Conservation (phyloP, 2,113 vertebrate genomes). For the Ammodytes marinus region DNA sequence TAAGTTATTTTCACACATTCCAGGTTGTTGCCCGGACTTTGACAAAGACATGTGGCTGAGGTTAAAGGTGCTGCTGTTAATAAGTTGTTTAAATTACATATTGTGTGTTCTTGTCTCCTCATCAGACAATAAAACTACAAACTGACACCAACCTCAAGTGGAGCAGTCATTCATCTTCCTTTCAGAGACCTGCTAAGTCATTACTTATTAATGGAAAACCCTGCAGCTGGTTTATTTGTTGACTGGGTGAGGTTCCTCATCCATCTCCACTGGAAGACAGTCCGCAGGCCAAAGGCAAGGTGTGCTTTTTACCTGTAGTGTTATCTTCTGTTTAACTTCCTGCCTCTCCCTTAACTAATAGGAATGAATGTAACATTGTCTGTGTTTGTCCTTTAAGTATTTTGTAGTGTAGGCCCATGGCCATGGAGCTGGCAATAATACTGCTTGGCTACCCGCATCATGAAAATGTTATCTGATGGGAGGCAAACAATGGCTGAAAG, state of each 20-base stretch:
- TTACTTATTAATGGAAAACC: conserved; percentile 37
- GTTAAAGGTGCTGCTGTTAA: conserved; percentile 33
- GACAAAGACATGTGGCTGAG: conserved; percentile 14
- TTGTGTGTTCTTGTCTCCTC: conserved; percentile 27
- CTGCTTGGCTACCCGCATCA: conserved; percentile 7
- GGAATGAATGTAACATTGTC: neutral
- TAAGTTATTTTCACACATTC: neutral
- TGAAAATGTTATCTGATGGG: conserved; percentile 63
- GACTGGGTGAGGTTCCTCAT: conserved; percentile 37
- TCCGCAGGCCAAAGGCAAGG: neutral
- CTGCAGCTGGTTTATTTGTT: conserved; percentile 47
- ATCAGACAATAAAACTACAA: conserved; percentile 8
- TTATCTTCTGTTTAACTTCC: neutral
- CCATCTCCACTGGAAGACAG: conserved; percentile 24
- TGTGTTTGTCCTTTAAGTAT: neutral
- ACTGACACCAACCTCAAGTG: neutral
- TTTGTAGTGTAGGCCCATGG: neutral
- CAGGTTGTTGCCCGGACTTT: neutral
- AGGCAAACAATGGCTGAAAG: conserved; percentile 60
- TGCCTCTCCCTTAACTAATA: conserved; percentile 1
- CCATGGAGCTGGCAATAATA: neutral
- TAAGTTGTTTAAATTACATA: conserved; percentile 26
- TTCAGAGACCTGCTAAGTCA: conserved; percentile 13
- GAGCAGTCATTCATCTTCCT: conserved; percentile 5
- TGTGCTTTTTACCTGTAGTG: conserved; percentile 18